Evolutionary conservation across 2,797 vertebrate species (phyloP), one percentile per base, ranked within the genome.

Genomic region (Phataginus tricuspis): DNA sequence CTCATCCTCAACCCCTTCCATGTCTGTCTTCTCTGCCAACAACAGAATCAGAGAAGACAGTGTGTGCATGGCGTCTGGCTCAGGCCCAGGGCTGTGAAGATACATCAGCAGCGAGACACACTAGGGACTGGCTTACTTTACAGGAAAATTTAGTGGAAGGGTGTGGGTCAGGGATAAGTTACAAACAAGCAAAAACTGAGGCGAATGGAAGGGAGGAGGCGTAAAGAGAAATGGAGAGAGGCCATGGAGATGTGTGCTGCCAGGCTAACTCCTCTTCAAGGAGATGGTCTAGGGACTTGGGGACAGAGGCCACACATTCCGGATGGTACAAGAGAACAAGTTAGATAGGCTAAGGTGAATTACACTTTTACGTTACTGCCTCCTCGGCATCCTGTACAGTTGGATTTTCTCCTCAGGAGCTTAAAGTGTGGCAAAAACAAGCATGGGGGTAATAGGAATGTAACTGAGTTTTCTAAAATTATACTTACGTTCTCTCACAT

Each of bases 391-490:
- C 21, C 29, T 79, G 1, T n/a, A 8, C 12, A 37, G 51, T 72
- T n/a, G 27, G 21, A 19, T 59, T 79, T 87, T 79, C 64, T 85
- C 64, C 31, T 63, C 5, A 61, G 34, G 39, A 72, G 5, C 12
- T 23, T 39, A 6, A 6, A 34, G 21, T 18, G 7, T 37, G n/a
- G 37, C 0, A 55, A 74, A 64, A 95, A 39, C 15, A 53, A 66
- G 23, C 37, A 16, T 0, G 12, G 12, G 29, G 31, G 5, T 69
- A 23, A 83, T 21, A 83, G 69, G 72, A 64, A 83, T 29, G 1
- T 21, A 75, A 83, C 11, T 14, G 63, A 53, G 16, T 87, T 95
- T 93, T 66, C 37, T 34, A 51, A 77, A 95, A 63, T 69, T 29
- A 82, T 63, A 66, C n/a, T 61, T 34, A 42, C 9, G 13, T 34